These are phyloP conservation scores for Zele albiditarsus DNA, from an alignment of 2,888 invertebrate species.

Conservation along the genomic window DNA sequence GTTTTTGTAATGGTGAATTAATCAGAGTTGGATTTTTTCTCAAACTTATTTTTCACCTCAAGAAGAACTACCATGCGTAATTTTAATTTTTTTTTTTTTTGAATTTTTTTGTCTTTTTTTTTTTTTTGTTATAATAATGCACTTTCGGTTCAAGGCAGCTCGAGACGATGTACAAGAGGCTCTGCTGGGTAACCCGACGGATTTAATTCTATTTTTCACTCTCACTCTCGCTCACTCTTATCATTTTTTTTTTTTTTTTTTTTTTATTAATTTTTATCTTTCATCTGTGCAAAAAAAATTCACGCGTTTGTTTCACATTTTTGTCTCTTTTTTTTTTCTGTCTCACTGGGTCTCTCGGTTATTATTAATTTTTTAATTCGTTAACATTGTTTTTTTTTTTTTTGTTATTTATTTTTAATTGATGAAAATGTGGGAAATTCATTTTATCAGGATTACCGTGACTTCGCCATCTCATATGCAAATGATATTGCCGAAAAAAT, in stretches of 20 bases:
- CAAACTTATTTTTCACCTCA: conserved; percentile 46
- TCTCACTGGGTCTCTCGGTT: conserved; percentile 14
- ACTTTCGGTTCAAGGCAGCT: conserved; percentile 72
- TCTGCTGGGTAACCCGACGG: conserved; percentile 55
- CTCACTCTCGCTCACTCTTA: conserved; percentile 27
- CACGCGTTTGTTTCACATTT: background rate
- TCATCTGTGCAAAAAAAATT: conserved; percentile 35
- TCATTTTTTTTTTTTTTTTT: conserved; percentile 35
- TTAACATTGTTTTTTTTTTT: background rate
- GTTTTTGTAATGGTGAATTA: background rate
- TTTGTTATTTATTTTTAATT: background rate
- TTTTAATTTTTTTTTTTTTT: conserved; percentile 50
- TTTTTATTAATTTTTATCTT: conserved; percentile 35
- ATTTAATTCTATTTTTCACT: conserved; percentile 43
- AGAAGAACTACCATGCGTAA: conserved; percentile 62
- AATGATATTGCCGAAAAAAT: conserved; percentile 24
- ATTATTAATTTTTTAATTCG: conserved; percentile 13
- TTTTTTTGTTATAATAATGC: conserved; percentile 65
- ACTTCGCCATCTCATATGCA: conserved; percentile 17
- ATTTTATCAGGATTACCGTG: conserved; percentile 15
- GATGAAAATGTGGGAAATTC: conserved; percentile 2
- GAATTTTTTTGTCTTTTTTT: conserved; percentile 39
- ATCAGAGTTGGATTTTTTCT: conserved; percentile 33
- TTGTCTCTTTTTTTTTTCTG: background rate
- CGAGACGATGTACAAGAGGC: conserved; percentile 70